Base-by-base conservation (phyloP, 2,888 invertebrate species). In the Dolichopus griseipennis region DNA sequence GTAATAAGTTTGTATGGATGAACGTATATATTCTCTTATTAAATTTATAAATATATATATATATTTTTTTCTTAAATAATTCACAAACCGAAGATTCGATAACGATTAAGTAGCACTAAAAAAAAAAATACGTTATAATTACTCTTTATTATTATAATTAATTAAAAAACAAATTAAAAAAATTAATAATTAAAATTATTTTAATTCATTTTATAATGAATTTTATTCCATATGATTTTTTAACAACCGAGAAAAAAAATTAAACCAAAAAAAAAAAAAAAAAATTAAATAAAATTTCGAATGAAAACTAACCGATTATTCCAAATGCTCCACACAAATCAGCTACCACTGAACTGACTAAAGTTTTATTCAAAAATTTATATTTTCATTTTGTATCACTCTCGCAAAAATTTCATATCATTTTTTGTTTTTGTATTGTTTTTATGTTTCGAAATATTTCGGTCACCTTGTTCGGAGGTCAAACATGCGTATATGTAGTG, bases 391-490 rank as follows among this genome's bases (percentile, higher is more conserved):
- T 15, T 41, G 9, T 52, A 52, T 52, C n/a, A 52, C 52, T 15
- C 52, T 52, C 52, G 6, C 52, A 52, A 52, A 52, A 52, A 52
- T 52, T 2, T 5, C 12, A 41, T 12, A 41, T 27, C 5, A 27
- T 27, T 27, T 27, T 34, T 37, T 37, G 2, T 37, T 37, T 37
- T 37, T 8, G 4, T 37, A 37, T 37, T n/a, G 8, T 37, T 37
- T 27, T 37, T 37, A 37, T 37, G 8, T 52, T 52, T 52, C 52
- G 52, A 52, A 52, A 52, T 41, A 52, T n/a, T 52, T 74, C 78
- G 81, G 82, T 85, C 84, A 85, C 84, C 85, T 85, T 85, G 83
- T 63, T 63, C 52, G 78, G 84, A 85, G 84, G 84, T 85, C 83
- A 80, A 75, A 78, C 79, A 79, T 79, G 80, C 81, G 79, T 78